Percentiles rank a stretch among this genome's conserved stretches.
phyloP scores from a whole-genome alignment of 2,797 vertebrate species.

The Alosa sapidissima region DNA sequence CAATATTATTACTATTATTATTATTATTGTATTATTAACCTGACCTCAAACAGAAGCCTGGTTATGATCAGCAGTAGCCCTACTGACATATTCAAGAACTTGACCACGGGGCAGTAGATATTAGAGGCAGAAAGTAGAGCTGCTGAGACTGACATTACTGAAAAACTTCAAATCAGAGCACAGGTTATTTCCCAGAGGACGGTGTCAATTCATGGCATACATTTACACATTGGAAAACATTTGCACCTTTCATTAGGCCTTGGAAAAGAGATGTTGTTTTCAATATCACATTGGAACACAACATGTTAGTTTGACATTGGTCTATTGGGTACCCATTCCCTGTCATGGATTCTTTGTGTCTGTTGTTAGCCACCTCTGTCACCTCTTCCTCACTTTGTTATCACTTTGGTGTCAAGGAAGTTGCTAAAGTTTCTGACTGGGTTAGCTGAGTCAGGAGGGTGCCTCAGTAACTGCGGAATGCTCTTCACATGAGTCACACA shows the following conservation, averaged over 20 bases:
- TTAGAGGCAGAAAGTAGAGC: background rate
- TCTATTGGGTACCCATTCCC: background rate
- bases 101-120: background rate
- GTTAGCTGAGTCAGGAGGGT: background rate
- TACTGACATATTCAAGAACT: background rate
- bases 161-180: background rate
- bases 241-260: background rate
- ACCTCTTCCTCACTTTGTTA: background rate
- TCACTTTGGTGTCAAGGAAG: background rate
- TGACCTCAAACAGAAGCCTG: background rate
- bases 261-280: background rate
- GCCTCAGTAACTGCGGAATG: background rate
- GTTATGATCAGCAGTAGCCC: background rate
- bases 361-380: background rate
- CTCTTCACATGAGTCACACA: background rate
- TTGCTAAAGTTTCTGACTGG: background rate
- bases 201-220: too few species aligned
- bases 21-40: background rate
- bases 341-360: background rate
- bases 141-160: background rate
- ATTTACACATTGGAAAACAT: too few species aligned
- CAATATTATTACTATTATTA: background rate
- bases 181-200: background rate
- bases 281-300: background rate
- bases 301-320: background rate